Percentiles rank a stretch among this genome's conserved stretches.
Evolutionary conservation across 2,113 vertebrate genomes (phyloP).

Genomic region (Colistium nudipinnis): DNA sequence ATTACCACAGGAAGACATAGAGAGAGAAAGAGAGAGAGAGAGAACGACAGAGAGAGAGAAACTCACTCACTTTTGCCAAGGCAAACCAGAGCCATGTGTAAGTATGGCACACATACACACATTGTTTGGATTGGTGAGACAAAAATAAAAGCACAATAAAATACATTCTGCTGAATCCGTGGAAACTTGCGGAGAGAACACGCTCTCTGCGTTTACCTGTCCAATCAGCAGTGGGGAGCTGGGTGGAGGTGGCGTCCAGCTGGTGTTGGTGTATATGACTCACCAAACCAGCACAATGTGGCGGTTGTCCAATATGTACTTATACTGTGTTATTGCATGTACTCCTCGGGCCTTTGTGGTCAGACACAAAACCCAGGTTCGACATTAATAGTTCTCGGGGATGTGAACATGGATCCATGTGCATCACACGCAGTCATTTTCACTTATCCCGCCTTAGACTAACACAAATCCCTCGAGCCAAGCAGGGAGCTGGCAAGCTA

Average conservation of each 20-base stretch:
- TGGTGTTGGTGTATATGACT: constrained; percentile 63
- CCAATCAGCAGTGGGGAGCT: constrained; percentile 66
- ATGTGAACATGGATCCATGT: not conserved
- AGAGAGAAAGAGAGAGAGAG: constrained; percentile 52
- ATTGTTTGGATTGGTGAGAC: constrained; percentile 71
- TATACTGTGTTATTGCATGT: not conserved
- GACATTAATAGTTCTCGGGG: not conserved
- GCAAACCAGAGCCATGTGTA: constrained; percentile 70
- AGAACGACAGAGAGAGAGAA: constrained; percentile 35
- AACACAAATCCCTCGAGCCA: not conserved
- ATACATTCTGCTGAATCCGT: constrained; percentile 79
- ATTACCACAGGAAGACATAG: constrained; percentile 61
- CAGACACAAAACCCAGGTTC: not conserved
- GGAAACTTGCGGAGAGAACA: constrained; percentile 71
- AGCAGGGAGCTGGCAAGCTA: not conserved
- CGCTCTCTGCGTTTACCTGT: constrained; percentile 63
- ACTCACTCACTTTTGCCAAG: constrained; percentile 48
- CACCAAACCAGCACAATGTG: constrained; percentile 49
- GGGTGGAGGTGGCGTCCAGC: constrained; percentile 60
- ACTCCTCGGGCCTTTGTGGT: constrained; percentile 7
- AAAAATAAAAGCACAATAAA: constrained; percentile 79
- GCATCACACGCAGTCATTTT: not conserved
- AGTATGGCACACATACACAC: constrained; percentile 58
- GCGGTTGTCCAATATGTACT: not conserved
- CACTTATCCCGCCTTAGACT: not conserved